Base-by-base conservation (phyloP, 2,113 vertebrate species). In the Cettia cetti region DNA sequence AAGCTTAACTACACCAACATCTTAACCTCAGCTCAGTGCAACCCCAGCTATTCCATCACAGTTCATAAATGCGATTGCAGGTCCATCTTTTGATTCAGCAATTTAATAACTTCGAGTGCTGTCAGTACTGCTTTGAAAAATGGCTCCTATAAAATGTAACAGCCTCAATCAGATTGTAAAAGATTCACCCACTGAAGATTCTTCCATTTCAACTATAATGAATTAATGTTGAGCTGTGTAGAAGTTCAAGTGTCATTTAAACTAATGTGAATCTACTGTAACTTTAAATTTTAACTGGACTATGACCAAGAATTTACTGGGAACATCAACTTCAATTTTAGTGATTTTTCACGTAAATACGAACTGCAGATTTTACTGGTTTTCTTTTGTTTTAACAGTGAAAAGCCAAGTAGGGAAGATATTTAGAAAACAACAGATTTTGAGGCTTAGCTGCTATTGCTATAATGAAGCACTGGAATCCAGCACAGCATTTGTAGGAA, bases 31-130 rank as follows among this genome's bases (percentile, higher is more conserved):
- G 96, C 90, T 90, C 92, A 49, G 92, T 35, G 75, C 80, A 90
- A 93, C 96, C 96, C 98, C 75, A 63, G 97, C 95, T 83, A 95
- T 97, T 97, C 97, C 96, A 97, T 97, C 98, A 97, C 97, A 98
- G 97, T 97, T 98, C 98, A 98, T 98, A 98, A 98, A 98, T 94
- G 97, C 91, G 87, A 97, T 92, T 96, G 96, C 96, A 96, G 97
- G 98, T 97, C 97, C 97, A 94, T 97, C 97, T 98, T 98, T 98
- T 98, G 99, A 99, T 98, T 98, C 98, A 97, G 97, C 98, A 99
- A 98, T 99, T 99, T 99, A 99, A 99, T 99, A 99, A 99, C 99
- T 98, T 98, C 98, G 96, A 99, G 98, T 99, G 99, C 99, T 99
- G 99, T 99, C 99, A 99, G 98, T 98, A 98, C 98, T 95, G 98